Evolutionary conservation across 1,140 invertebrate genomes (phyloP).

Genomic region (Habropoda laboriosa): DNA sequence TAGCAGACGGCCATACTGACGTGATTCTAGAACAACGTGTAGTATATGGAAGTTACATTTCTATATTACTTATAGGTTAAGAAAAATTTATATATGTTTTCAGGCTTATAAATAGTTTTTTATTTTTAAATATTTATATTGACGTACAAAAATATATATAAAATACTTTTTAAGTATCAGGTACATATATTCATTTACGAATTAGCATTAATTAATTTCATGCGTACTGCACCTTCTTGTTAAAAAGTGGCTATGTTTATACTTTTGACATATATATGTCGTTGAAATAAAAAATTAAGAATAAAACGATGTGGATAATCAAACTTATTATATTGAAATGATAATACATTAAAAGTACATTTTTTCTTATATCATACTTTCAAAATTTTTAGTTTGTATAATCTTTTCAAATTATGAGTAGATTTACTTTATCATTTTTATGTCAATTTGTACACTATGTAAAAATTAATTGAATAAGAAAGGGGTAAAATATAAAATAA

Average conservation of each 20-base stretch:
- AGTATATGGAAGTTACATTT: neutral
- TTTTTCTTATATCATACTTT: too few relatives aligned
- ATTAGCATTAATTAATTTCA: neutral
- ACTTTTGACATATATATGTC: neutral
- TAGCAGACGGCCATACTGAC: constrained; percentile 45
- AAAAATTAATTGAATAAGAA: neutral
- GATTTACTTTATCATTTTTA: too few relatives aligned
- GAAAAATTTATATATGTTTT: neutral
- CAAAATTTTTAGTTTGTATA: too few relatives aligned
- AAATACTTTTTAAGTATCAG: neutral
- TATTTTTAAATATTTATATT: neutral
- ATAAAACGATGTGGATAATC: too few relatives aligned
- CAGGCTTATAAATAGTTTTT: neutral
- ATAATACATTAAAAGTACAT: too few relatives aligned
- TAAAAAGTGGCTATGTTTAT: neutral
- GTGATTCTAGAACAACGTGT: neutral
- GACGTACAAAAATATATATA: neutral
- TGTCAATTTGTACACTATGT: neutral
- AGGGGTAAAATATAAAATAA: neutral
- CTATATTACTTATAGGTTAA: neutral
- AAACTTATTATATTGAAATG: too few relatives aligned
- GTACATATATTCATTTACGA: neutral
- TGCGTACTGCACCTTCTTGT: neutral
- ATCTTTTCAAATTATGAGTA: too few relatives aligned
- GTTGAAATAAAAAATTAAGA: too few relatives aligned